Evolutionary conservation across 2,113 vertebrate species (phyloP).

Genomic region (Leiothrix lutea): DNA sequence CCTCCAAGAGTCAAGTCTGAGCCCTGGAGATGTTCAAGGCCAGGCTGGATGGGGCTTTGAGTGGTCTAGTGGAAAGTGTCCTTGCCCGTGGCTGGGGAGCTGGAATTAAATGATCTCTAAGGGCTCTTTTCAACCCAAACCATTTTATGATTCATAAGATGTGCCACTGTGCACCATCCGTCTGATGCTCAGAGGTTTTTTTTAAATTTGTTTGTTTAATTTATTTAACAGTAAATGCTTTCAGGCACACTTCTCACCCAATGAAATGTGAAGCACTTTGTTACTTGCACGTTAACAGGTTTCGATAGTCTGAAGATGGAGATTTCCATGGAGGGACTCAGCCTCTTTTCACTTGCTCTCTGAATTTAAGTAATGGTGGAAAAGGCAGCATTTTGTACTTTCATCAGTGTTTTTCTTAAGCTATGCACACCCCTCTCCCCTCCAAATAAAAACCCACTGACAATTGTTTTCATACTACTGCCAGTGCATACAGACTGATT

Average conservation of each 20-base stretch:
- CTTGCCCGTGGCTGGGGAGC: neutral
- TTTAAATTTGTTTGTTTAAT: neutral
- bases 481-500: neutral
- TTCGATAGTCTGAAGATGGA: neutral
- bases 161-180: accelerated
- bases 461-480: neutral
- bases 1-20: neutral
- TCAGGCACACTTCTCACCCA: neutral
- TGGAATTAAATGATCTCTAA: neutral
- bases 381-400: neutral
- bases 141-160: accelerated
- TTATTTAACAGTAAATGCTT: neutral
- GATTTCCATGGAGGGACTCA: neutral
- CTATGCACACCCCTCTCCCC: neutral
- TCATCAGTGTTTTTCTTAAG: neutral
- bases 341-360: neutral
- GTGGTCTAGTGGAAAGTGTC: neutral
- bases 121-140: neutral
- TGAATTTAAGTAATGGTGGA: neutral
- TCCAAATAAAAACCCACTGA: neutral
- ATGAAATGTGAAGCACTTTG: neutral
- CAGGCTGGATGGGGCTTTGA: neutral
- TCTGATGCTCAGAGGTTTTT: neutral
- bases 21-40: neutral
- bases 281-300: neutral